Base-by-base conservation (phyloP, 2,797 vertebrate species). In the Knipowitschia caucasica region DNA sequence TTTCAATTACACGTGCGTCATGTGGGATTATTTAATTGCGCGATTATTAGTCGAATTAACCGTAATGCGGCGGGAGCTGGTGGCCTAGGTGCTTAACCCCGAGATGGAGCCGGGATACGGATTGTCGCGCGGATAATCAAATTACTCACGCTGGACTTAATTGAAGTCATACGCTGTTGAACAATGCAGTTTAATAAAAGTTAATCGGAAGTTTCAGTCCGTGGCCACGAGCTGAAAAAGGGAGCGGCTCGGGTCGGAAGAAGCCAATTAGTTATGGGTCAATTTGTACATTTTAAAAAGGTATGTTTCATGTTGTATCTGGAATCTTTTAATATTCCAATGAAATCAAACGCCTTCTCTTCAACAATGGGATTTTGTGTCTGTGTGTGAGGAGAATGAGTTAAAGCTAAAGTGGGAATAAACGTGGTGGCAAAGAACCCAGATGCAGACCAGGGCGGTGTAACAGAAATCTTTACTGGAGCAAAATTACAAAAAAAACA, bases 131-230 rank as follows among this genome's bases (percentile, higher is more conserved):
- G 64, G 77, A 78, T 81, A 86, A 87, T 85, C 72, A 69, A 85
- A 87, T 85, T 83, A 88, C 80, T 74, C 67, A 80, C 76, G 78
- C 83, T 81, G 61, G 65, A 84, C 83, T 83, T 82, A 82, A 86
- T 86, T 84, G 77, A 84, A 86, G 78, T 66, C 75, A 55, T 74
- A 73, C 29, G 47, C 63, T 38, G 68, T 24, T 74, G 78, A 80
- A 78, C 82, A 71, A 80, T 52, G 70, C 59, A 63, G 53, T 71
- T 83, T 82, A 78, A 83, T 85, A 75, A 73, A 77, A 84, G 70
- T 75, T 83, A 86, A 88, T 86, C 60, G 79, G 78, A 83, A 84
- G 75, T 86, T 81, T 80, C 64, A 70, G 62, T 78, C 81, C 70
- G 67, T 76, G 67, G 47, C 65, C 73, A 50, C 15, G 9, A 73